Conservation (phyloP, 1,140 invertebrate species). For the Oreohelix idahoensis region DNA sequence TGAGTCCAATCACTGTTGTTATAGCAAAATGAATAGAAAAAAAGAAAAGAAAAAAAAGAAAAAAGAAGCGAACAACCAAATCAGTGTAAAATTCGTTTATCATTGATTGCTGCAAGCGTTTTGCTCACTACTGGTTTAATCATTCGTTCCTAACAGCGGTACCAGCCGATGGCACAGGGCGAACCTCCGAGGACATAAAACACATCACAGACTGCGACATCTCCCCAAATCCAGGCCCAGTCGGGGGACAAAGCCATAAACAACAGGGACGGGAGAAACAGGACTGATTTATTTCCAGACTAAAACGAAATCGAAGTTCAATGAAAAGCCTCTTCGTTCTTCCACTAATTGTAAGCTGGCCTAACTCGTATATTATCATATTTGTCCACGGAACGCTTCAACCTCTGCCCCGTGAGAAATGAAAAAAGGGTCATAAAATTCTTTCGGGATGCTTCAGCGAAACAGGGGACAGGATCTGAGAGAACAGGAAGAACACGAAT, state of each 20-base stretch:
- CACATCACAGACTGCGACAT: neutral
- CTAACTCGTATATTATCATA: slow-evolving; percentile 17
- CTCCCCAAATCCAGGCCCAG: neutral
- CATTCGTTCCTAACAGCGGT: neutral
- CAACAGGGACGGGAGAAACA: neutral
- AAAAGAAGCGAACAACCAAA: too few species aligned
- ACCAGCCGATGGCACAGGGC: neutral
- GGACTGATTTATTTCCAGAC: slow-evolving; percentile 16
- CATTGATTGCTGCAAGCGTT: neutral
- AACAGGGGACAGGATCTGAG: neutral
- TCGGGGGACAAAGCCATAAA: slow-evolving; percentile 14
- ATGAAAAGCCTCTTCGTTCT: slow-evolving; percentile 16
- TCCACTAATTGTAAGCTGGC: neutral
- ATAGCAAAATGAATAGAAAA: too few species aligned
- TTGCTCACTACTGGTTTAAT: neutral
- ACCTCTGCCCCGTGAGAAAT: neutral
- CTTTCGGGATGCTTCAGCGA: neutral
- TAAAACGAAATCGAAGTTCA: slow-evolving; percentile 15
- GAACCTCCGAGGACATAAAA: slow-evolving; percentile 6
- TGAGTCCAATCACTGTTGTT: too few species aligned
- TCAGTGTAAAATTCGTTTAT: neutral
- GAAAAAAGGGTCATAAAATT: slow-evolving; percentile 18
- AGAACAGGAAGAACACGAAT: neutral
- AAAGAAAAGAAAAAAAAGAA: too few species aligned
- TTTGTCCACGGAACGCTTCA: slow-evolving; percentile 8